Conservation (phyloP, 2,113 vertebrate species). For the Fulmarus glacialis region DNA sequence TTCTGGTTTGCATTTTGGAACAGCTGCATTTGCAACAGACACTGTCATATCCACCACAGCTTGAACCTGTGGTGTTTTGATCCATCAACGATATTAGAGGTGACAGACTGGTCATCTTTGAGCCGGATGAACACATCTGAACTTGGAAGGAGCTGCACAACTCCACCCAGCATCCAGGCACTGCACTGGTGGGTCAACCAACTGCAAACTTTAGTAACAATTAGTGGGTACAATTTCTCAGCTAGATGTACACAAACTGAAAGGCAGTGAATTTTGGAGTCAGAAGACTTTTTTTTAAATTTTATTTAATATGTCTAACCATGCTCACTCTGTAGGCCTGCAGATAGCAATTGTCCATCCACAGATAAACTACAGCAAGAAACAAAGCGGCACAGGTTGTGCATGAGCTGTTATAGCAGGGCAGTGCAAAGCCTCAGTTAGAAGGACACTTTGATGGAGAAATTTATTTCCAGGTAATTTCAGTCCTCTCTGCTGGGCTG, state of each 20-base stretch:
- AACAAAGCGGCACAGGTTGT: background rate
- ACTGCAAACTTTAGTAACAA: background rate
- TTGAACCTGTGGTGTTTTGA: background rate
- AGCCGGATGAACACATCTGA: background rate
- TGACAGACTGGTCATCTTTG: background rate
- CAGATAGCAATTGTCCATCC: background rate
- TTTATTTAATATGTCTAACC: background rate
- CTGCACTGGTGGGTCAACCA: background rate
- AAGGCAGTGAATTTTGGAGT: background rate
- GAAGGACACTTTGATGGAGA: background rate
- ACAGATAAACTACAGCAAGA: background rate
- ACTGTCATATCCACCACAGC: background rate
- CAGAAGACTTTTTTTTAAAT: background rate
- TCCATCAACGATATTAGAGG: background rate
- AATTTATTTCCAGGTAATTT: background rate
- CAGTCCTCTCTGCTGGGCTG: background rate
- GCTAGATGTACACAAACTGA: background rate
- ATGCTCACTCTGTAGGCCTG: background rate
- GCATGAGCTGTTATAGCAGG: background rate
- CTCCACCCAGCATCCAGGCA: background rate
- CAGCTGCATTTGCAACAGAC: background rate
- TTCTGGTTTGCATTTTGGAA: background rate
- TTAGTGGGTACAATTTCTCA: background rate
- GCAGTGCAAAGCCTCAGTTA: background rate
- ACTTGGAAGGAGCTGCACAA: background rate